Conservation (phyloP, 2,113 vertebrate genomes). For the Odontophorus gujanensis region DNA sequence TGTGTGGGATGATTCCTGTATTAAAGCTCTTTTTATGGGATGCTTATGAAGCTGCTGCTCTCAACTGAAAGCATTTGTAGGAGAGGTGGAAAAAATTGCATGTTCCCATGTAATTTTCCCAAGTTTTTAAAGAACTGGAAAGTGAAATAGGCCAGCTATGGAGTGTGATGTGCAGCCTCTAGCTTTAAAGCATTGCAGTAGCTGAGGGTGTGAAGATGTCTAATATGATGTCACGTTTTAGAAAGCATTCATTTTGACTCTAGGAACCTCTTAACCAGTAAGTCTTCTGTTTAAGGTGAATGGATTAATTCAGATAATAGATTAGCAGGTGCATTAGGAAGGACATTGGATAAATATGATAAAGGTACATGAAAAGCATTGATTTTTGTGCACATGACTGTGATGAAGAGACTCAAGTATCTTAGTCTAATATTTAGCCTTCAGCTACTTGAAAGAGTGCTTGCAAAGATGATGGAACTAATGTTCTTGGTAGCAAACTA, state of each 20-base stretch:
- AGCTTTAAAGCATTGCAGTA: background rate
- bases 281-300: background rate
- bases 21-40: background rate
- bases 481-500: background rate
- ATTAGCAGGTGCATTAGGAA: background rate
- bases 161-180: background rate
- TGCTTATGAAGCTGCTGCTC: background rate
- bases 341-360: background rate
- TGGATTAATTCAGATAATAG: background rate
- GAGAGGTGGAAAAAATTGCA: background rate
- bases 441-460: background rate
- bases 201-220: background rate
- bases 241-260: background rate
- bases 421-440: background rate
- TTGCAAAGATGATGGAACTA: background rate
- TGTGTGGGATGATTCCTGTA: background rate
- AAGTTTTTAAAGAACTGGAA: background rate
- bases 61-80: background rate
- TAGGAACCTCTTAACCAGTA: background rate
- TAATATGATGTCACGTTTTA: background rate
- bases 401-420: background rate
- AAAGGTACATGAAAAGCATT: background rate
- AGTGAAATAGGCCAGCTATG: background rate
- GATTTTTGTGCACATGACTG: background rate
- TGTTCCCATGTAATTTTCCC: background rate